Evolutionary conservation across 2,113 vertebrate genomes (phyloP).

Genomic region (Prionailurus viverrinus): DNA sequence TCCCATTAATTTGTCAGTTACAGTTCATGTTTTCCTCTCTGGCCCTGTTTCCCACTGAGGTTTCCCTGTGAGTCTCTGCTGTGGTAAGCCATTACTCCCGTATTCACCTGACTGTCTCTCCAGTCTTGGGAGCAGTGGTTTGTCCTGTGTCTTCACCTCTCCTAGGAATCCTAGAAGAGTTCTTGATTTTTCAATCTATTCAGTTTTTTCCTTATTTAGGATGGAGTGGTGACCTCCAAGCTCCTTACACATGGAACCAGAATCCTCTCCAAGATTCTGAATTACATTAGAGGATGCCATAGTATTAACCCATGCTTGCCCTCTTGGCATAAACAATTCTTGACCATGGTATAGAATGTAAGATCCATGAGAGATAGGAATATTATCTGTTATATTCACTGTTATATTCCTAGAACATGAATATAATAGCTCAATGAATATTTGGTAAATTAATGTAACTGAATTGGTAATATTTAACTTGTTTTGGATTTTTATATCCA

Average conservation of each 20-base stretch:
- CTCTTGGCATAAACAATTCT: background rate
- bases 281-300: background rate
- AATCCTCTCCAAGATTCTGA: background rate
- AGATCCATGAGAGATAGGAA: background rate
- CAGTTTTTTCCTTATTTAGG: background rate
- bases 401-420: background rate
- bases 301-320: background rate
- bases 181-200: background rate
- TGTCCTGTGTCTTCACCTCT: background rate
- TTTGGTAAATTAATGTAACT: background rate
- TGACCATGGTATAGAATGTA: background rate
- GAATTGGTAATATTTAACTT: constrained; percentile 10
- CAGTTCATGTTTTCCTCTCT: background rate
- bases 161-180: background rate
- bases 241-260: background rate
- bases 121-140: background rate
- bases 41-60: background rate
- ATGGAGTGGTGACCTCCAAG: background rate
- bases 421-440: background rate
- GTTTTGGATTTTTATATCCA: background rate
- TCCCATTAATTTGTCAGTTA: background rate
- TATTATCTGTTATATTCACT: background rate
- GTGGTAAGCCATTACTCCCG: background rate
- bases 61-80: background rate
- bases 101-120: background rate